Percentiles rank a stretch among this genome's conserved stretches.
Evolutionary conservation across 2,113 vertebrate species (phyloP).

Genomic region (Cyanoramphus novaezelandiae): DNA sequence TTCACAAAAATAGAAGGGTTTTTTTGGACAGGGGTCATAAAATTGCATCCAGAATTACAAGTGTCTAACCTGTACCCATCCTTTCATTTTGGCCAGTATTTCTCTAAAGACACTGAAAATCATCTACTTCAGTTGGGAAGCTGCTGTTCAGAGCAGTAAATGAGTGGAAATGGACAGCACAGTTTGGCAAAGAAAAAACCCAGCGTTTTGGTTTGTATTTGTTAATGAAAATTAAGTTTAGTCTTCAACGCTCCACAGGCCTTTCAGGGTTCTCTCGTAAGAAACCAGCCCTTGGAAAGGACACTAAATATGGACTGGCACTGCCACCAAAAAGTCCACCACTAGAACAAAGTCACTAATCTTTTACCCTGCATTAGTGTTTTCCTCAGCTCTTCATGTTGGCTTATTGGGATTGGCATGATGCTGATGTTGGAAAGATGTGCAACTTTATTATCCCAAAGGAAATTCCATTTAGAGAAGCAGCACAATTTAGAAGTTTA

Average conservation of each 20-base stretch:
- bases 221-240: not conserved
- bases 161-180: not conserved
- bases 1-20: not conserved
- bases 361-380: not conserved
- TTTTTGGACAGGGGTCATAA: not conserved
- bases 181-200: fast-evolving
- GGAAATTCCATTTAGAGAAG: not conserved
- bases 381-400: not conserved
- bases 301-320: not conserved
- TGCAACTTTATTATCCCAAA: not conserved
- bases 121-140: not conserved
- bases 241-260: not conserved
- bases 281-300: not conserved
- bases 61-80: not conserved
- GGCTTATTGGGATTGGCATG: not conserved
- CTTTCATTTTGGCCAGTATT: not conserved
- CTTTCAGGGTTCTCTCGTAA: not conserved
- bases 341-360: not conserved
- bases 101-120: not conserved
- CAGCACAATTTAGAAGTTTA: not conserved
- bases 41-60: not conserved
- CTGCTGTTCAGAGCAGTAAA: not conserved
- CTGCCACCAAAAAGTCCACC: not conserved
- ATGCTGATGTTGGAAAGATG: not conserved
- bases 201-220: not conserved